Percentiles rank a stretch among this genome's conserved stretches.
Evolutionary conservation across 2,113 vertebrate genomes (phyloP).

Genomic region (Zingel zingel): DNA sequence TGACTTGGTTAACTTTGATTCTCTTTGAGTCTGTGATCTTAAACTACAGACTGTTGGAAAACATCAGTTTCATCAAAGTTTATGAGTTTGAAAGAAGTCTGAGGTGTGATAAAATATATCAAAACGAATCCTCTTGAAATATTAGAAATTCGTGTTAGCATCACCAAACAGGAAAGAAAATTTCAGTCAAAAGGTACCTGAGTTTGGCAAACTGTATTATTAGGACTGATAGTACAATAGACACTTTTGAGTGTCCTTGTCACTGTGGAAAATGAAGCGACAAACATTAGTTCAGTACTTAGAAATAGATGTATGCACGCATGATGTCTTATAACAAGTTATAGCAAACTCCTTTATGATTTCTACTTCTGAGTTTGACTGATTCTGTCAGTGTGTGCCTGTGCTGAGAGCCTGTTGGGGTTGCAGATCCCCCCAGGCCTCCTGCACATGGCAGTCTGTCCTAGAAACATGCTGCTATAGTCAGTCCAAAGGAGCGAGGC

Average conservation of each 20-base stretch:
- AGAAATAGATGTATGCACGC: not conserved
- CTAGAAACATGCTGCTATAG: conserved; percentile 68
- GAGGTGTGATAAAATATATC: not conserved
- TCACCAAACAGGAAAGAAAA: not conserved
- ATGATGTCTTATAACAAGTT: not conserved
- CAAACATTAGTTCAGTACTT: conserved; percentile 6
- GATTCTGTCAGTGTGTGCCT: conserved; percentile 37
- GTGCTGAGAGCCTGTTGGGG: conserved; percentile 50
- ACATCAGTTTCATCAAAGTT: not conserved
- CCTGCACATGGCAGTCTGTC: conserved; percentile 56
- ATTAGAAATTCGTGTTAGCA: not conserved
- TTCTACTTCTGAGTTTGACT: conserved; percentile 41
- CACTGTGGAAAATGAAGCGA: not conserved
- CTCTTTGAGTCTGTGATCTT: conserved; percentile 16
- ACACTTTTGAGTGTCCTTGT: not conserved
- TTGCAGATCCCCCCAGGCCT: conserved; percentile 57
- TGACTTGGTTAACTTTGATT: conserved; percentile 64
- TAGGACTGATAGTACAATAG: not conserved
- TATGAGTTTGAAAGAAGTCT: conserved; percentile 2
- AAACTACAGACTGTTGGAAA: conserved; percentile 13
- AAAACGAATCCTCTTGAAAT: conserved; percentile 9
- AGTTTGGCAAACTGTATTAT: not conserved
- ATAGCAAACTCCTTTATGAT: conserved; percentile 40
- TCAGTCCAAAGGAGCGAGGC: conserved; percentile 46
- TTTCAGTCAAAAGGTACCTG: not conserved